A percentile compares a stretch with the other conserved stretches of the same genome.
Conservation (phyloP, 2,888 invertebrate species). For the Heteromyza rotundicornis region DNA sequence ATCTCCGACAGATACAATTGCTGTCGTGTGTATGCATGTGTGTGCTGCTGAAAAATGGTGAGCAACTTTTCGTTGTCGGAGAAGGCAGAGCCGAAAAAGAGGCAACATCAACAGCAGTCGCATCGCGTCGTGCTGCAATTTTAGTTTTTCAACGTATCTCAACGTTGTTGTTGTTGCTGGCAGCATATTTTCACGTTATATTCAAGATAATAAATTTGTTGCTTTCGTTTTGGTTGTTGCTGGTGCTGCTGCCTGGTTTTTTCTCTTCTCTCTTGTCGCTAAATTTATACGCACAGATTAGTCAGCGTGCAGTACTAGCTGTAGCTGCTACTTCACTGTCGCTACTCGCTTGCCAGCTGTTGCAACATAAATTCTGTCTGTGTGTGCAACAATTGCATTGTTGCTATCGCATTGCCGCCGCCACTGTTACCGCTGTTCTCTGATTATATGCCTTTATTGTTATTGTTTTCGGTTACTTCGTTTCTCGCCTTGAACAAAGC, state of each 20-base stretch:
- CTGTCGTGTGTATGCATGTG: background rate
- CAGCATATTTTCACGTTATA: background rate
- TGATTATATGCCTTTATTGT: background rate
- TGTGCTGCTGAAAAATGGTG: background rate
- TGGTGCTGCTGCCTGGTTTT: background rate
- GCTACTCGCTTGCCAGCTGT: background rate
- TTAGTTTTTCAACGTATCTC: no score
- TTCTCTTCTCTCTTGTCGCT: background rate
- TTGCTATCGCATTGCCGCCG: background rate
- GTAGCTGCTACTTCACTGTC: background rate
- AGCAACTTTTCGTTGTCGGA: background rate
- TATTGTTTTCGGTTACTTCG: conserved; percentile 8
- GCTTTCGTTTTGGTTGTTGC: background rate
- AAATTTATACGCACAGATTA: conserved; percentile 9
- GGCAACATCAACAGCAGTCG: no score
- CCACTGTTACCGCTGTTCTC: background rate
- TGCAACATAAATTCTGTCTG: background rate
- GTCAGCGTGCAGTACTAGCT: background rate
- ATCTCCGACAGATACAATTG: conserved; percentile 4
- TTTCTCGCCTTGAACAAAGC: conserved; percentile 6
- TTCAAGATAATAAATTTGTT: conserved; percentile 5
- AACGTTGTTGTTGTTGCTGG: no score
- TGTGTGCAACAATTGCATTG: background rate
- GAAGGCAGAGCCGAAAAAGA: background rate
- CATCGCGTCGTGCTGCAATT: no score